phyloP scores from a whole-genome alignment of 2,888 invertebrate species.

The Stenichneumon culpator region DNA sequence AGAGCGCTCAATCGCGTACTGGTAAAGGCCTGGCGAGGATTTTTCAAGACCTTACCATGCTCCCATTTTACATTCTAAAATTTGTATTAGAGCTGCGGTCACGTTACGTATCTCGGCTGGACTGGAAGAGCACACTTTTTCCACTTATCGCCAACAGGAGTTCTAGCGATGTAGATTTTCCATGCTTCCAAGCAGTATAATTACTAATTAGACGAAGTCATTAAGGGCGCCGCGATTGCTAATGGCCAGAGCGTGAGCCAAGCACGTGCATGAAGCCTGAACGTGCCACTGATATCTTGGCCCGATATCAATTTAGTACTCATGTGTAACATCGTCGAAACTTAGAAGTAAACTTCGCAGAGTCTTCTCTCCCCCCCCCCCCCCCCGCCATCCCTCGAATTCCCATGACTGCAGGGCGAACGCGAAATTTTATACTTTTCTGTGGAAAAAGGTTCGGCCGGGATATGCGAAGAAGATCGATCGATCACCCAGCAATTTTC shows the following conservation, averaged over 20 bases:
- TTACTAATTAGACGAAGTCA: constrained; percentile 79
- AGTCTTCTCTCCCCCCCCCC: neutral
- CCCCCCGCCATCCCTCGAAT: constrained; percentile 33
- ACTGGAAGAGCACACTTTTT: constrained; percentile 62
- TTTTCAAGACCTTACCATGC: neutral
- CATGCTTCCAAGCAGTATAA: constrained; percentile 71
- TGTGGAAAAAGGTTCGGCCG: constrained; percentile 28
- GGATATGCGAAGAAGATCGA: constrained; percentile 61
- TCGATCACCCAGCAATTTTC: constrained; percentile 70
- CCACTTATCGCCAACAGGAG: constrained; percentile 66
- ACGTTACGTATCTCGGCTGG: constrained; percentile 49
- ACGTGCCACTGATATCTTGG: constrained; percentile 77
- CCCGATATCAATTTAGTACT: constrained; percentile 77
- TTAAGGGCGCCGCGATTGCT: constrained; percentile 76
- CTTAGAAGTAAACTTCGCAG: constrained; percentile 17
- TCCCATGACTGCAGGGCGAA: constrained; percentile 4
- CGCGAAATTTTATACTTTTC: constrained; percentile 38
- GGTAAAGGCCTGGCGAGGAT: neutral
- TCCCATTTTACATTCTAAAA: neutral
- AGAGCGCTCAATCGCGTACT: neutral
- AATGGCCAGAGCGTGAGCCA: constrained; percentile 76
- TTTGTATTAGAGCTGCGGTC: neutral
- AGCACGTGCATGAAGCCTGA: constrained; percentile 74
- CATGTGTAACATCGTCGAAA: constrained; percentile 43
- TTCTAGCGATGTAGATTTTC: constrained; percentile 73